A percentile compares a stretch with the other conserved stretches of the same genome.
Evolutionary conservation across 2,888 invertebrate genomes (phyloP).

Genomic region (Listrodromus nycthemerus): DNA sequence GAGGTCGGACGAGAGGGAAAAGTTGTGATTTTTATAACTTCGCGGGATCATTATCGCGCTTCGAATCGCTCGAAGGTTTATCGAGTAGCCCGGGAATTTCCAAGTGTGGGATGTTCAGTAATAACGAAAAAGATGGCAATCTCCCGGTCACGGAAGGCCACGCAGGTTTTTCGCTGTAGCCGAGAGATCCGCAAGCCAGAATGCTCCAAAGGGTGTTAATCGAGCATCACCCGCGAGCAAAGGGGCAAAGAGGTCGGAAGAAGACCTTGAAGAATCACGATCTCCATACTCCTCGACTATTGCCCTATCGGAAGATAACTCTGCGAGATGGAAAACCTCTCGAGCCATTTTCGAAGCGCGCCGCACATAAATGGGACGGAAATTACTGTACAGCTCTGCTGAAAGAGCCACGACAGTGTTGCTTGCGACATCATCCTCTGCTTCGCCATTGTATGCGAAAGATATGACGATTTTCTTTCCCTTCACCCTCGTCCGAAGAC

Average conservation of each 20-base stretch:
- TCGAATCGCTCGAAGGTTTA: conserved; percentile 44
- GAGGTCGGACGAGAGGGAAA: not conserved
- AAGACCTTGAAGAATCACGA: conserved; percentile 10
- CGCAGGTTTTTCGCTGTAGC: conserved; percentile 10
- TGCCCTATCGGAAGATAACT: conserved; percentile 27
- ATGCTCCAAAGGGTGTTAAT: conserved; percentile 34
- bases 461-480: conserved; percentile 33
- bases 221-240: conserved; percentile 2
- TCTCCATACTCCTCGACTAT: conserved; percentile 11
- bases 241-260: conserved; percentile 1
- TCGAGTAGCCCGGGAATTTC: conserved; percentile 4
- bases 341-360: not conserved
- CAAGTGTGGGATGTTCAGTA: conserved; percentile 24
- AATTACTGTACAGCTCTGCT: conserved; percentile 7
- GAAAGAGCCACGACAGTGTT: conserved; percentile 14
- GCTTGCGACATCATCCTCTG: conserved; percentile 25
- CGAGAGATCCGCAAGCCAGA: not conserved
- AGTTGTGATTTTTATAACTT: conserved; percentile 21
- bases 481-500: not conserved
- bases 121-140: conserved; percentile 28
- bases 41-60: conserved; percentile 40
- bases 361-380: conserved; percentile 35
- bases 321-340: conserved; percentile 24
- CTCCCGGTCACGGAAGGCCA: conserved; percentile 25
- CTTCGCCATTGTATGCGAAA: conserved; percentile 22